Base-by-base conservation (phyloP, 2,888 invertebrate genomes). In the Endotricha flammealis region DNA sequence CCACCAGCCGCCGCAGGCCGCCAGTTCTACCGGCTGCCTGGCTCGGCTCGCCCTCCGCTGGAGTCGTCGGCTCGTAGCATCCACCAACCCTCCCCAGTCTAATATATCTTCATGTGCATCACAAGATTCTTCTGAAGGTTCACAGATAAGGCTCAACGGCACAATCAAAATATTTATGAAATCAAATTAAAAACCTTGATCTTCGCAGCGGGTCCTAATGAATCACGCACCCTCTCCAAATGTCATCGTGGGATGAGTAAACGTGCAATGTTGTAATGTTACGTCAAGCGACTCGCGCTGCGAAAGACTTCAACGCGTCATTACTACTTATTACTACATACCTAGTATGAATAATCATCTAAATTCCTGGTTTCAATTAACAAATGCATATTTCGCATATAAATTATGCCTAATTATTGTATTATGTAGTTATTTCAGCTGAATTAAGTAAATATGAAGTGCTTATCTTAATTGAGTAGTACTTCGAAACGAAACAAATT, bases 281-380 rank as follows among this genome's bases (percentile, higher is more conserved):
- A 20, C 20, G 20, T 20, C 7, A 20, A 20, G 17, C 22, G 12
- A 28, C 24, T 10, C 14, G 31, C 36, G 42, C 40, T 63, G 56
- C 44, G 36, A 72, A 76, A 73, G 76, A 77, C 67, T 57, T 76
- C 70, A 74, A 77, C 77, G 75, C 68, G 65, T 29, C 40, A 29
- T 17, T 28, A 34, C 20, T 7, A 25, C 11, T 13, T 1, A 32
- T n/a, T n/a, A n/a, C n/a, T n/a, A n/a, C n/a, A n/a, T n/a, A n/a
- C n/a, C n/a, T 16, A 25, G n/a, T 4, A 11, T 9, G 24, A 4
- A 11, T 4, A 25, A 25, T 25, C 10, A 5, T 25, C 11, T 25
- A 5, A 25, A 32, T 32, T 33, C 16, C 12, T 24, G 17, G 6
- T 24, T 32, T 24, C 23, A 23, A 13, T 32, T 32, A 32, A 32